A percentile compares a stretch with the other conserved stretches of the same genome.
Evolutionary conservation across 2,888 invertebrate genomes (phyloP).

Genomic region (Monochamus alternatus): DNA sequence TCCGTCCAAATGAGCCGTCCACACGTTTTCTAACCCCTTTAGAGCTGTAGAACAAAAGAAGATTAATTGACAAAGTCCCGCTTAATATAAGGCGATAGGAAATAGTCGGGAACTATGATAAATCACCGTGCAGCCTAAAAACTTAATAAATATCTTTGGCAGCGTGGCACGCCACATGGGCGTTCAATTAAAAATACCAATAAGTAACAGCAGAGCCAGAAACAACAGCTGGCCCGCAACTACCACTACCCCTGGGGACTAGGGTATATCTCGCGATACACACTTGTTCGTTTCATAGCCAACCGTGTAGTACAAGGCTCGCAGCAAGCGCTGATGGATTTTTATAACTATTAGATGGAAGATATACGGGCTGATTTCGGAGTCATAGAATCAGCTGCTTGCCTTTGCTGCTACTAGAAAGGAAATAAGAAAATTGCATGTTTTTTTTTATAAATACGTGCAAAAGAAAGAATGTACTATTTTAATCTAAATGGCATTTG

Average conservation of each 20-base stretch:
- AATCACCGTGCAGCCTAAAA: conserved; percentile 1
- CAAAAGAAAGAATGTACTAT: too few species aligned
- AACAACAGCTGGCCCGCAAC: conserved; percentile 13
- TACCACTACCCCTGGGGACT: not conserved
- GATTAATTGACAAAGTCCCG: not conserved
- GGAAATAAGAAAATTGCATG: too few species aligned
- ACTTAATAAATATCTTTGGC: conserved; percentile 5
- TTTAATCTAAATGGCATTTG: too few species aligned
- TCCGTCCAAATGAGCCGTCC: not conserved
- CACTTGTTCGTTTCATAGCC: conserved; percentile 15
- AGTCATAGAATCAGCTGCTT: too few species aligned
- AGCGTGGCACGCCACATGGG: conserved; percentile 15
- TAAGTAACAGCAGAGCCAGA: conserved; percentile 3
- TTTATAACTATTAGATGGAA: too few species aligned
- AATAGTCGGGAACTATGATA: conserved; percentile 5
- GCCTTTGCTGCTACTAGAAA: too few species aligned
- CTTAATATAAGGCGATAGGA: not conserved
- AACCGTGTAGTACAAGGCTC: not conserved
- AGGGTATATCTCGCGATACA: not conserved
- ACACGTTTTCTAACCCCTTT: not conserved
- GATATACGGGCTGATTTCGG: too few species aligned
- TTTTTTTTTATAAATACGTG: too few species aligned
- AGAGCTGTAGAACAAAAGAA: not conserved
- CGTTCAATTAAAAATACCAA: conserved; percentile 30
- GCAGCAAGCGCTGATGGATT: not conserved